A percentile compares a stretch with the other conserved stretches of the same genome.
phyloP scores from a whole-genome alignment of 2,888 invertebrate species.

The Tenthredo mesomela region DNA sequence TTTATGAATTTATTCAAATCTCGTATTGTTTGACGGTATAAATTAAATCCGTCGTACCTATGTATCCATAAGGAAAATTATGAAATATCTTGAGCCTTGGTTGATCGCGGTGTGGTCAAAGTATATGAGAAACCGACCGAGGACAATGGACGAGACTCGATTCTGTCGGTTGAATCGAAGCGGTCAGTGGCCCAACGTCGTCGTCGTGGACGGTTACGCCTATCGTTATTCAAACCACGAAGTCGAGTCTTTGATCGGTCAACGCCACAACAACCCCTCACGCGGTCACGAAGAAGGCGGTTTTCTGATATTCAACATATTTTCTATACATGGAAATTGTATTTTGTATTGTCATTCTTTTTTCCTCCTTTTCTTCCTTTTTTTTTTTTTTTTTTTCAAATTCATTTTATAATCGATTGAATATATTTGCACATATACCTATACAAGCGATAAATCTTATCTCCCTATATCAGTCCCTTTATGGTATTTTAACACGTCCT shows the following conservation, averaged over 20 bases:
- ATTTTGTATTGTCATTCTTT: not conserved
- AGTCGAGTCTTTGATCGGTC: constrained; percentile 74
- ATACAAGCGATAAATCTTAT: too few species aligned
- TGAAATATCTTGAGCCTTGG: not conserved
- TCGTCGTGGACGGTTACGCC: constrained; percentile 70
- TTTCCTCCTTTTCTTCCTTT: not conserved
- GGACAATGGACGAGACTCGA: constrained; percentile 27
- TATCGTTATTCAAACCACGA: constrained; percentile 75
- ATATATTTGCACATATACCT: too few species aligned
- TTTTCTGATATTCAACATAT: not conserved
- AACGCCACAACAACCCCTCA: constrained; percentile 75
- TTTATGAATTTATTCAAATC: not conserved
- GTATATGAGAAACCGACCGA: not conserved
- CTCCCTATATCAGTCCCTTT: not conserved
- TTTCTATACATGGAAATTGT: not conserved
- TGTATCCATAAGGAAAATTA: not conserved
- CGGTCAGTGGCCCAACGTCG: constrained; percentile 72
- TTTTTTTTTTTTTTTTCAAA: not conserved
- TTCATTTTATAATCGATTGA: too few species aligned
- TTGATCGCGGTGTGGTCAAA: not conserved
- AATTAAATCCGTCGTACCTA: not conserved
- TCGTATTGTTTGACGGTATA: not conserved
- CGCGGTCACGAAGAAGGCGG: not conserved
- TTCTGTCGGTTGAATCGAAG: constrained; percentile 32
- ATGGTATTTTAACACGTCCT: constrained; percentile 8